phyloP scores from a whole-genome alignment of 2,888 invertebrate species.

The Leptinotarsa haldemani region DNA sequence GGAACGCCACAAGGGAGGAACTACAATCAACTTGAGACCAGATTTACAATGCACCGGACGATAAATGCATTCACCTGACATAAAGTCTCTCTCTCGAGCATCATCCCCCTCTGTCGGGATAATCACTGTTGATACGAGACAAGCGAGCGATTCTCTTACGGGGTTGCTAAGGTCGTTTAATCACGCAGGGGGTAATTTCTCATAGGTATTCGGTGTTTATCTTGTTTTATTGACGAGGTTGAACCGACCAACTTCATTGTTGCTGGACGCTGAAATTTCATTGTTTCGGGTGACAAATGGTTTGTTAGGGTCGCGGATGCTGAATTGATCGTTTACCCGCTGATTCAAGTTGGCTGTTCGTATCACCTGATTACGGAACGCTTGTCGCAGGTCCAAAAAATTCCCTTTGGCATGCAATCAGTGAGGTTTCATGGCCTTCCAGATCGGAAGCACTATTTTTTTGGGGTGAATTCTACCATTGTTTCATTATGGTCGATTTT shows the following conservation, averaged over 20 bases:
- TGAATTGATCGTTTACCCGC: not conserved
- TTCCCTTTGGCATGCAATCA: too few relatives aligned
- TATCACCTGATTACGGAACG: not conserved
- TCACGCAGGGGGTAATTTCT: conserved; percentile 8
- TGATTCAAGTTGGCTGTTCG: not conserved
- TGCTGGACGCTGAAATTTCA: not conserved
- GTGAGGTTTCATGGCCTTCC: too few relatives aligned
- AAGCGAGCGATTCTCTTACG: not conserved
- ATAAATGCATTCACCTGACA: conserved; percentile 43
- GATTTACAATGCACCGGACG: conserved; percentile 45
- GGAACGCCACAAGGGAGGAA: conserved; percentile 38
- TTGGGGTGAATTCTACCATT: too few relatives aligned
- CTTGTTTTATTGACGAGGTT: conserved; percentile 15
- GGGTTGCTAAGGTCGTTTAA: conserved; percentile 2
- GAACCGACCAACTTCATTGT: conserved; percentile 3
- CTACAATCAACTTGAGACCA: conserved; percentile 43
- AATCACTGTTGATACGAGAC: not conserved
- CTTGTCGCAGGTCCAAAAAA: too few relatives aligned
- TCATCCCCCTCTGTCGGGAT: not conserved
- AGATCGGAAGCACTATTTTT: too few relatives aligned
- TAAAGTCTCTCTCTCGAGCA: conserved; percentile 17
- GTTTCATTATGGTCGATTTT: too few relatives aligned
- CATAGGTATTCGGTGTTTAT: conserved; percentile 22
- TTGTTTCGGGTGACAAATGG: conserved; percentile 16
- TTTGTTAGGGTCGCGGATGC: not conserved